phyloP scores from a whole-genome alignment of 2,888 invertebrate species.

The Mechanitis mazaeus region DNA sequence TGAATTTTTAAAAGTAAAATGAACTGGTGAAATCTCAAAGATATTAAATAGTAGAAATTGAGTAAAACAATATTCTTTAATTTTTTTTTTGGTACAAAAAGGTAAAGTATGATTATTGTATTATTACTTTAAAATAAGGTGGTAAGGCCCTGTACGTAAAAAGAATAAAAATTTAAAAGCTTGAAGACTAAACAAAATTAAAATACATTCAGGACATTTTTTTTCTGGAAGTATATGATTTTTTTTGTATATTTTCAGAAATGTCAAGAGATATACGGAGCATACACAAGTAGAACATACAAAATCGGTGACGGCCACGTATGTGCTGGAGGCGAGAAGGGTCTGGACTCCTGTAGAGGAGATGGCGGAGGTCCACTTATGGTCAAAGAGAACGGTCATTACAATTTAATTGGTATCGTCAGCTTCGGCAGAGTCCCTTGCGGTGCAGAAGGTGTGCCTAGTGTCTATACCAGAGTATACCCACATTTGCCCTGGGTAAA shows the following conservation, averaged over 20 bases:
- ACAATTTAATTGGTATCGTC: conserved; percentile 31
- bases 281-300: conserved; percentile 17
- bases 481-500: conserved; percentile 32
- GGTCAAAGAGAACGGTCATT: conserved; percentile 33
- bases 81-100: no score
- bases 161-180: no score
- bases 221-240: no score
- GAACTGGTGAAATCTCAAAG: no score
- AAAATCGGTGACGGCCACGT: conserved; percentile 32
- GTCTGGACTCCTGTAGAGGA: conserved; percentile 79
- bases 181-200: no score
- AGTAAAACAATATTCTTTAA: no score
- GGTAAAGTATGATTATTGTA: no score
- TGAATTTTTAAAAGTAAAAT: no score
- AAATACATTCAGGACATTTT: no score
- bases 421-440: conserved; percentile 31
- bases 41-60: no score
- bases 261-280: conserved; percentile 27
- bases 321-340: conserved; percentile 62
- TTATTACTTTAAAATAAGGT: no score
- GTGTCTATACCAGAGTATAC: conserved; percentile 33
- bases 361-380: conserved; percentile 83
- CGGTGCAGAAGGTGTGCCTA: conserved; percentile 31
- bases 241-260: conserved; percentile 19
- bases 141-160: no score